These are phyloP conservation scores for Scolopax mira DNA, from an alignment of 2,113 vertebrate genomes.

Conservation along the genomic window DNA sequence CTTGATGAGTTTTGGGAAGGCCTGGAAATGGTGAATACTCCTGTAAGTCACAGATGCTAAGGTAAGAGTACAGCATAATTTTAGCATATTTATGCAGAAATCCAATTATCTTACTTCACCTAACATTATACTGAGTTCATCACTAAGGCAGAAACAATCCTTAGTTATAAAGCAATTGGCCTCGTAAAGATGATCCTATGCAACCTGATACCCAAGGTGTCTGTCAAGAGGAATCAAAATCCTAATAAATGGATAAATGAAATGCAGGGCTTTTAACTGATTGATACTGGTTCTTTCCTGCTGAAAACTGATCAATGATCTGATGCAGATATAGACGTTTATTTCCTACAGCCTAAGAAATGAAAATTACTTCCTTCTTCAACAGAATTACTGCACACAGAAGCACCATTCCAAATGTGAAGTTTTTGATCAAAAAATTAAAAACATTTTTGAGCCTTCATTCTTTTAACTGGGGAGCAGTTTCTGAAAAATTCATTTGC, in stretches of 20 bases:
- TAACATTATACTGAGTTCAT: neutral
- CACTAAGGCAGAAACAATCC: neutral
- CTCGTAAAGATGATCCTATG: neutral
- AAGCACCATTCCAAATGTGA: neutral
- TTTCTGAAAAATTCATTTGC: neutral
- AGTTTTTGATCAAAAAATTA: neutral
- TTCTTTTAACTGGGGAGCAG: neutral
- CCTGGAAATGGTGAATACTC: neutral
- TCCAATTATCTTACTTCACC: neutral
- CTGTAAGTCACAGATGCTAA: neutral
- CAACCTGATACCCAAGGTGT: neutral
- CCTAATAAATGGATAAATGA: neutral
- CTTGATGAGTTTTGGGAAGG: neutral
- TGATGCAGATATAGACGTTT: neutral
- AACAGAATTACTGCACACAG: neutral
- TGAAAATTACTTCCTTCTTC: neutral
- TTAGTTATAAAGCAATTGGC: neutral
- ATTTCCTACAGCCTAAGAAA: neutral
- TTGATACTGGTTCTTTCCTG: neutral
- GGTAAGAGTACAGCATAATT: neutral
- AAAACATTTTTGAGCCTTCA: neutral
- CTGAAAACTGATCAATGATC: neutral
- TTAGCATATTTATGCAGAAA: neutral
- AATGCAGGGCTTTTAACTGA: neutral
- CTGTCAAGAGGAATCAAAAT: neutral